These are phyloP conservation scores for Rhodeus uyekii DNA, from an alignment of 2,797 vertebrate species.

Conservation along the genomic window DNA sequence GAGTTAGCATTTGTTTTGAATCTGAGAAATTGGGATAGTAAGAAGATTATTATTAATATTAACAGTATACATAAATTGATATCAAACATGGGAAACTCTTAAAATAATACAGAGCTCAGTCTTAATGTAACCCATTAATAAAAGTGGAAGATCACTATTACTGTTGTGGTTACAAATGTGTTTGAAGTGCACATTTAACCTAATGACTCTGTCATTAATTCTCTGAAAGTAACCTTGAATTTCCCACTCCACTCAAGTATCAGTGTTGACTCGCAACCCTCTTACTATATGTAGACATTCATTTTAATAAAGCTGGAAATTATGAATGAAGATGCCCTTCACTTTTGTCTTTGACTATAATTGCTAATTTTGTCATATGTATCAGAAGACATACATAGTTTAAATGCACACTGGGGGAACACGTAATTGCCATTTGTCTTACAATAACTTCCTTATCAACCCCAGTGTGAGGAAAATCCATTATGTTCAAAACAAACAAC, in stretches of 20 bases:
- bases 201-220: constrained; percentile 15
- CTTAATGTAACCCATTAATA: constrained; percentile 40
- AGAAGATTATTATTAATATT: neutral
- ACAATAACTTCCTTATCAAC: neutral
- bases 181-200: constrained; percentile 15
- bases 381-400: neutral
- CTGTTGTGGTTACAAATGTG: neutral
- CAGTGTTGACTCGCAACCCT: neutral
- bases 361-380: neutral
- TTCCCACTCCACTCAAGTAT: constrained; percentile 20
- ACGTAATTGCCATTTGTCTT: neutral
- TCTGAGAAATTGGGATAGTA: neutral
- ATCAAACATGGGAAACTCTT: neutral
- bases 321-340: neutral
- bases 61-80: neutral
- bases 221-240: constrained; percentile 16
- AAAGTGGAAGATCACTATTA: neutral
- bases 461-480: constrained; percentile 4
- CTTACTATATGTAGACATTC: neutral
- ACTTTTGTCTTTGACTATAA: neutral
- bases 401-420: neutral
- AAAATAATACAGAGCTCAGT: too few relatives aligned
- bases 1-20: neutral
- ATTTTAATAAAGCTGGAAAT: neutral
- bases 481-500: constrained; percentile 8